A percentile compares a stretch with the other conserved stretches of the same genome.
Evolutionary conservation across 1,140 invertebrate species (phyloP).

Genomic region (Hetaerina americana): DNA sequence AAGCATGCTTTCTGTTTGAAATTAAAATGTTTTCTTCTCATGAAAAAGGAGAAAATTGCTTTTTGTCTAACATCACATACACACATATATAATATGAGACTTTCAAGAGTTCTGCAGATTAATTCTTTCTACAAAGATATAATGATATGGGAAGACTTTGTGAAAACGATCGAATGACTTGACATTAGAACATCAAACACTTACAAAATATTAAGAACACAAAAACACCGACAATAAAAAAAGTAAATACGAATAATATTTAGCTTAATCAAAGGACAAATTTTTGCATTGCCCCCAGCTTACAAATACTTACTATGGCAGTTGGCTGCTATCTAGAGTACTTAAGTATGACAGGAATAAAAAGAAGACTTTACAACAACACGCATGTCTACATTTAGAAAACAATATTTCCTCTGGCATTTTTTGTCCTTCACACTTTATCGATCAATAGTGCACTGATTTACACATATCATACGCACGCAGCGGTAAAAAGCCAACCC

Average conservation of each 20-base stretch:
- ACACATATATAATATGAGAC: not conserved
- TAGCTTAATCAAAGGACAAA: not conserved
- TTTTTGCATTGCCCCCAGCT: not conserved
- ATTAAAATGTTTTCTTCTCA: not conserved
- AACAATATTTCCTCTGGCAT: not conserved
- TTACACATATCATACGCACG: not conserved
- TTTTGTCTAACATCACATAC: not conserved
- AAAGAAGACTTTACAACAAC: not conserved
- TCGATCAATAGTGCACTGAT: not conserved
- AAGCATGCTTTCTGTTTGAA: not conserved
- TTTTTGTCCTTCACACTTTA: not conserved
- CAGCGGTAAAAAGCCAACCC: not conserved
- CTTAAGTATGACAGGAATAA: not conserved
- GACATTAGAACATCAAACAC: not conserved
- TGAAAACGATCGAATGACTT: not conserved
- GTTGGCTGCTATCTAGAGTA: not conserved
- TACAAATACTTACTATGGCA: not conserved
- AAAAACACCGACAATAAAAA: not conserved
- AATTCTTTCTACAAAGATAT: slow-evolving; percentile 1
- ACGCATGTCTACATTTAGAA: not conserved
- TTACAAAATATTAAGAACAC: slow-evolving; percentile 1
- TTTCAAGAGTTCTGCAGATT: not conserved
- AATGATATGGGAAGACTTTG: not conserved
- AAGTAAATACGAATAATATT: not conserved
- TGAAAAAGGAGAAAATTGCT: not conserved